phyloP scores from a whole-genome alignment of 2,113 vertebrate species.

The Orcinus orca region DNA sequence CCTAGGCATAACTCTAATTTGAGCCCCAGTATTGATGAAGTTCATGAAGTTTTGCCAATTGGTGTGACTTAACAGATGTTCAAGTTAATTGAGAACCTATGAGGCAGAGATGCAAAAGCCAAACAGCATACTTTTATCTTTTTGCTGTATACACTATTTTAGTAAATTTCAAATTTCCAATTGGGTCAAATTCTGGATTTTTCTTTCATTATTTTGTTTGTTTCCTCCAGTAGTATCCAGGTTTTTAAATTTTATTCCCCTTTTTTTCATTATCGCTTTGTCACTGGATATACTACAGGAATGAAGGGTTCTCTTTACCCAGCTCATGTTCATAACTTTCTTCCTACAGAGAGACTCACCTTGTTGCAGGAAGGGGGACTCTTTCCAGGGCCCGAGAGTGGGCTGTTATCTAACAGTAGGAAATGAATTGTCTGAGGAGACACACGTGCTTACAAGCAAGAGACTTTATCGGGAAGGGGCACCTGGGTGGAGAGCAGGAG shows the following conservation, averaged over 20 bases:
- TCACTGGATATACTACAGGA: not conserved
- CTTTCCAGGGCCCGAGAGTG: too few relatives aligned
- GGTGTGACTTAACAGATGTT: not conserved
- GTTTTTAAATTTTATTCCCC: not conserved
- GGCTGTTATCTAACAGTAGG: too few relatives aligned
- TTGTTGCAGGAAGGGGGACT: too few relatives aligned
- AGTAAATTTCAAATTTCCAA: not conserved
- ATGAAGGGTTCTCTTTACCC: not conserved
- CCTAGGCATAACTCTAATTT: not conserved
- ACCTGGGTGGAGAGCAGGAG: too few relatives aligned
- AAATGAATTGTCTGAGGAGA: too few relatives aligned
- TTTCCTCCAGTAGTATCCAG: not conserved
- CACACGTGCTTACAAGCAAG: too few relatives aligned
- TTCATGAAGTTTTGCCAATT: not conserved
- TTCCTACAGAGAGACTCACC: not conserved
- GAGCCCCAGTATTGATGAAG: not conserved
- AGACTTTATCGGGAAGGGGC: too few relatives aligned
- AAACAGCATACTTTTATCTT: not conserved
- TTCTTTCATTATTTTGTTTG: not conserved
- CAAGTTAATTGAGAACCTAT: not conserved
- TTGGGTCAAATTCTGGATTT: not conserved
- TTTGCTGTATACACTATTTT: not conserved
- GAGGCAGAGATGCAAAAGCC: not conserved
- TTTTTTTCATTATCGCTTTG: not conserved
- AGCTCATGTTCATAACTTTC: not conserved